Conservation (phyloP, 2,888 invertebrate species). For the Drosophila differens region DNA sequence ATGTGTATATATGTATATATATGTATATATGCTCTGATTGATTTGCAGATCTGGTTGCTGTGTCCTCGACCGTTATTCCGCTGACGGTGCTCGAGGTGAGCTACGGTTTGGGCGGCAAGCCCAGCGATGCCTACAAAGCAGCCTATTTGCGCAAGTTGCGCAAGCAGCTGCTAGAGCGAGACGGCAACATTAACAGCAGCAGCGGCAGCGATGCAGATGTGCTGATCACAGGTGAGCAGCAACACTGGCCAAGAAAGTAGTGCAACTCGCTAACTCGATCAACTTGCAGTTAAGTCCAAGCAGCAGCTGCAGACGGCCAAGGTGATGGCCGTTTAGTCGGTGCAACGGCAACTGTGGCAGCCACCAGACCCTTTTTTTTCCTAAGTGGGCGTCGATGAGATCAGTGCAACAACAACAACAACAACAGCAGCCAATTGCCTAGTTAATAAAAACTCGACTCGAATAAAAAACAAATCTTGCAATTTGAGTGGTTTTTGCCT, state of each 20-base stretch:
- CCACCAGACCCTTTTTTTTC: neutral
- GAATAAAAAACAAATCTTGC: constrained; percentile 14
- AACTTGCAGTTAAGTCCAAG: constrained; percentile 82
- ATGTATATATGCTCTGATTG: neutral
- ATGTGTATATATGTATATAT: neutral
- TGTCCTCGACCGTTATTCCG: constrained; percentile 89
- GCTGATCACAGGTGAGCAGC: constrained; percentile 82
- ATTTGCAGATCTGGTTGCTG: constrained; percentile 87
- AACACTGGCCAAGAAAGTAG: neutral
- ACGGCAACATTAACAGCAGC: constrained; percentile 50
- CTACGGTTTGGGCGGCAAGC: constrained; percentile 86
- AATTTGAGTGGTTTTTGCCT: constrained; percentile 36
- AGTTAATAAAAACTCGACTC: constrained; percentile 33
- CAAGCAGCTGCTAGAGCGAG: constrained; percentile 79
- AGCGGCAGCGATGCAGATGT: constrained; percentile 79
- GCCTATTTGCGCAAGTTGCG: constrained; percentile 84
- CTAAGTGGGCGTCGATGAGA: constrained; percentile 44
- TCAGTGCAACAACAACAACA: constrained; percentile 28
- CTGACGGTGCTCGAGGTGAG: constrained; percentile 88
- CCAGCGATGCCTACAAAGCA: constrained; percentile 85
- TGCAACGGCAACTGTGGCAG: constrained; percentile 1
- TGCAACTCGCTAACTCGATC: neutral
- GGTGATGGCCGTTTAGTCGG: constrained; percentile 76
- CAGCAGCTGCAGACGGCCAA: constrained; percentile 79
- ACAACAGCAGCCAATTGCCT: constrained; percentile 1